Evolutionary conservation across 2,113 vertebrate genomes (phyloP).

Genomic region (Megaleporinus macrocephalus): DNA sequence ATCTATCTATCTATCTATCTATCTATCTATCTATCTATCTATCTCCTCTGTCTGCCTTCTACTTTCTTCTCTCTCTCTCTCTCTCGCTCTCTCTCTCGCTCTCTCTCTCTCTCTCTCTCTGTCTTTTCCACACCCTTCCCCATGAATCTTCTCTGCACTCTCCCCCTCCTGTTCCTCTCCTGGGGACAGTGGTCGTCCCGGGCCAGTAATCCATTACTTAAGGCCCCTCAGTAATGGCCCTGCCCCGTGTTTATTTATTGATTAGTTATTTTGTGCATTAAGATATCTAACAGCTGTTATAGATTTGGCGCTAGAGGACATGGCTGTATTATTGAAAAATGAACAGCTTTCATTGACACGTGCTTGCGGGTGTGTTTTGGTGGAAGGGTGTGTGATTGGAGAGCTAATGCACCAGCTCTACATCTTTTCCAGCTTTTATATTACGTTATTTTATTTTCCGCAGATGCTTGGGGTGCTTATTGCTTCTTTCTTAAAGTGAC

Average conservation of each 20-base stretch:
- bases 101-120: conserved; percentile 40
- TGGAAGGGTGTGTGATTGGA: conserved; percentile 26
- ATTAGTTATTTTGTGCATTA: conserved; percentile 61
- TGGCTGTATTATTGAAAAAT: conserved; percentile 69
- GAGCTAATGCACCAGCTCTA: conserved; percentile 12
- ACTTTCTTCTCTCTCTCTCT: background rate
- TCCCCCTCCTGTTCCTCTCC: background rate
- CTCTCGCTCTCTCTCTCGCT: conserved; percentile 43
- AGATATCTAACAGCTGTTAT: conserved; percentile 61
- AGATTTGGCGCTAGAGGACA: conserved; percentile 56
- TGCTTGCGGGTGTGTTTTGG: background rate
- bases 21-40: background rate
- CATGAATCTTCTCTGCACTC: background rate
- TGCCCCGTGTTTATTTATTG: conserved; percentile 66
- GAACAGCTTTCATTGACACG: conserved; percentile 24
- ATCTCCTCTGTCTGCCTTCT: conserved; percentile 44
- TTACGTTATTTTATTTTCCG: background rate
- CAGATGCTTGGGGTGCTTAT: too few relatives aligned
- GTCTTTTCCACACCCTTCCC: conserved; percentile 4
- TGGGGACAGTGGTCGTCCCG: conserved; percentile 23
- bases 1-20: too few relatives aligned
- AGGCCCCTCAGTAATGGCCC: conserved; percentile 42
- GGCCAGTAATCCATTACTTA: conserved; percentile 58
- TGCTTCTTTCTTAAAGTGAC: too few relatives aligned
- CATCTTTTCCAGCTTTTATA: background rate